Evolutionary conservation across 2,888 invertebrate genomes (phyloP).

Genomic region (Hesperia comma): DNA sequence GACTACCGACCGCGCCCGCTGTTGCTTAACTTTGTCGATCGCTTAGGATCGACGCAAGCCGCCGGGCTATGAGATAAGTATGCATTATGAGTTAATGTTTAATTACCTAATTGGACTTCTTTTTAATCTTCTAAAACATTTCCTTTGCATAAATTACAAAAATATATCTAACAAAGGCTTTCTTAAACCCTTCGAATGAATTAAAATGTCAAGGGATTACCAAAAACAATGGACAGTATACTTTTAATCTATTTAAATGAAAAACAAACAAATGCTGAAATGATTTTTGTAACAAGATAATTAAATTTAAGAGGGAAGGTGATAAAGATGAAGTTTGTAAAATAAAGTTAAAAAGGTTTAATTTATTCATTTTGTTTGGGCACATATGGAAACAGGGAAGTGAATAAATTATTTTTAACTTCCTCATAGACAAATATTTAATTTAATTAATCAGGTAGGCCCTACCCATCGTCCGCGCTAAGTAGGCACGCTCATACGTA

Average conservation of each 20-base stretch:
- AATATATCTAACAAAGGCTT: slow-evolving; percentile 8
- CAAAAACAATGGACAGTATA: slow-evolving; percentile 2
- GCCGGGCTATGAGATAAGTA: no score
- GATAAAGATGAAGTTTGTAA: background rate
- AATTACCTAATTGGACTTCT: background rate
- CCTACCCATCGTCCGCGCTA: no score
- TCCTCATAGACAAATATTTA: no score
- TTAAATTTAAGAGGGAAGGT: background rate
- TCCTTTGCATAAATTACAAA: slow-evolving; percentile 11
- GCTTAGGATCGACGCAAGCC: no score
- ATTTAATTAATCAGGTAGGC: no score
- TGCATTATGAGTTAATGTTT: background rate
- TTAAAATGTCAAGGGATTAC: slow-evolving; percentile 28
- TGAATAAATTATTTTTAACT: no score
- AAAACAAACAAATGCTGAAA: slow-evolving; percentile 23
- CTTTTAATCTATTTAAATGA: slow-evolving; percentile 25
- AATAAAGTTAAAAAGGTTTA: no score
- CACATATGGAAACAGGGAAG: no score
- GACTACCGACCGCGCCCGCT: no score
- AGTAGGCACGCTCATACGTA: no score
- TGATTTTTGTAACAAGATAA: slow-evolving; percentile 11
- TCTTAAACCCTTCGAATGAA: slow-evolving; percentile 21
- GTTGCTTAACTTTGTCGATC: no score
- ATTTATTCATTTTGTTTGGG: no score
- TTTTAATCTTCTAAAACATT: background rate